Conservation (phyloP, 2,113 vertebrate genomes). For the Spilogale gracilis region DNA sequence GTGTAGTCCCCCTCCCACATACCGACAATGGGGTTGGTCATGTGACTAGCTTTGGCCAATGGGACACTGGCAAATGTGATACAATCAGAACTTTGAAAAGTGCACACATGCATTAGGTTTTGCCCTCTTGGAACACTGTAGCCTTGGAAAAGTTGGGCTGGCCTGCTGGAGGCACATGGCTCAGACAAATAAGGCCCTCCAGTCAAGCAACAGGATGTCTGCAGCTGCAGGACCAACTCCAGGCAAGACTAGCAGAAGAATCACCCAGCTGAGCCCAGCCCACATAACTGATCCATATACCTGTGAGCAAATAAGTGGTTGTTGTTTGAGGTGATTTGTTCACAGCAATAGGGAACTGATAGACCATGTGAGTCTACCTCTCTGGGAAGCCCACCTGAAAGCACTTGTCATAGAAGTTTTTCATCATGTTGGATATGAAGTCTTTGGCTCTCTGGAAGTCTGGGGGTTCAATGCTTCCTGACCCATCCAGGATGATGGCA, state of each 20-base stretch:
- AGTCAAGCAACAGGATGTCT: neutral
- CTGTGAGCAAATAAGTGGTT: neutral
- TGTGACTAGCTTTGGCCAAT: conserved; percentile 4
- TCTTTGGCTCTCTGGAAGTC: conserved; percentile 91
- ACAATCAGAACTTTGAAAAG: neutral
- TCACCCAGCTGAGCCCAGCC: neutral
- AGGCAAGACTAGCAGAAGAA: neutral
- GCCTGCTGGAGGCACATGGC: neutral
- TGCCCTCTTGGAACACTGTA: neutral
- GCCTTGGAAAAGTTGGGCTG: neutral
- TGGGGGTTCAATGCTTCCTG: conserved; percentile 83
- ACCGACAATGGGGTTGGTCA: neutral
- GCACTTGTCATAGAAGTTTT: conserved; percentile 86
- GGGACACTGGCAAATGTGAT: conserved; percentile 18
- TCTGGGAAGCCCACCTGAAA: conserved; percentile 83
- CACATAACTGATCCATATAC: neutral
- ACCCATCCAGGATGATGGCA: conserved; percentile 90
- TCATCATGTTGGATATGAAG: conserved; percentile 89
- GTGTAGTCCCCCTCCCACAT: neutral
- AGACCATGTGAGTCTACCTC: neutral
- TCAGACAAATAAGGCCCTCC: neutral
- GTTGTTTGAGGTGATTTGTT: neutral
- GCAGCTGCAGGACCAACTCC: neutral
- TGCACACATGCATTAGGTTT: neutral
- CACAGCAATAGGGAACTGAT: neutral